Evolutionary conservation across 2,888 invertebrate species (phyloP).

Genomic region (Drosophila rubida): DNA sequence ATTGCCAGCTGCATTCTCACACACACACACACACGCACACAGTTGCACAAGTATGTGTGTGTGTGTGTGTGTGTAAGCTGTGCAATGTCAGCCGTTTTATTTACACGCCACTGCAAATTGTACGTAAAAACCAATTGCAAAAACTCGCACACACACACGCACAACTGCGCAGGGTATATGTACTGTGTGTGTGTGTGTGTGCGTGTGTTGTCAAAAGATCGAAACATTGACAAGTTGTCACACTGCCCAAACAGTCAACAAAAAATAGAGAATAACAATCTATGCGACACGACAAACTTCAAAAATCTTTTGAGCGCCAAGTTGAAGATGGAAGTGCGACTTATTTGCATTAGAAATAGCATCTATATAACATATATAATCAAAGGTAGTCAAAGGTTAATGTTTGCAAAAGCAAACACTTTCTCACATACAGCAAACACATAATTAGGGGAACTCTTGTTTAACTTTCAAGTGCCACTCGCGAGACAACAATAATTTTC

Average conservation of each 20-base stretch:
- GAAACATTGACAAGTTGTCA: slow-evolving; percentile 34
- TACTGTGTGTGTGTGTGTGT: background rate
- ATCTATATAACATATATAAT: too few species aligned
- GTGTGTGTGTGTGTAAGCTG: slow-evolving; percentile 17
- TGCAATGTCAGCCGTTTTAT: slow-evolving; percentile 50
- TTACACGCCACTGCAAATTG: slow-evolving; percentile 52
- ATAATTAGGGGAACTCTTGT: background rate
- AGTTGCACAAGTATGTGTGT: background rate
- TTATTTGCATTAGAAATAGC: too few species aligned
- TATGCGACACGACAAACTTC: too few species aligned
- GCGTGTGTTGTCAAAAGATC: slow-evolving; percentile 28
- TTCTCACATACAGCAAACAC: background rate
- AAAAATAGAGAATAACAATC: background rate
- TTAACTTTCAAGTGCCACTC: slow-evolving; percentile 1
- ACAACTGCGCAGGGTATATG: background rate
- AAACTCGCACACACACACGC: slow-evolving; percentile 5
- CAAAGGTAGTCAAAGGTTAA: too few species aligned
- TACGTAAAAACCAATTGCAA: slow-evolving; percentile 37
- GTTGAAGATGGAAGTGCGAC: too few species aligned
- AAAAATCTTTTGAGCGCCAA: too few species aligned
- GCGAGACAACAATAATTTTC: slow-evolving; percentile 27
- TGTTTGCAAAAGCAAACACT: too few species aligned
- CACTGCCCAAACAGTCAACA: slow-evolving; percentile 14
- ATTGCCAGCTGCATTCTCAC: slow-evolving; percentile 44
- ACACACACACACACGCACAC: slow-evolving; percentile 5